These are phyloP conservation scores for Rhombomys opimus DNA, from an alignment of 2,113 vertebrate genomes.

Conservation along the genomic window DNA sequence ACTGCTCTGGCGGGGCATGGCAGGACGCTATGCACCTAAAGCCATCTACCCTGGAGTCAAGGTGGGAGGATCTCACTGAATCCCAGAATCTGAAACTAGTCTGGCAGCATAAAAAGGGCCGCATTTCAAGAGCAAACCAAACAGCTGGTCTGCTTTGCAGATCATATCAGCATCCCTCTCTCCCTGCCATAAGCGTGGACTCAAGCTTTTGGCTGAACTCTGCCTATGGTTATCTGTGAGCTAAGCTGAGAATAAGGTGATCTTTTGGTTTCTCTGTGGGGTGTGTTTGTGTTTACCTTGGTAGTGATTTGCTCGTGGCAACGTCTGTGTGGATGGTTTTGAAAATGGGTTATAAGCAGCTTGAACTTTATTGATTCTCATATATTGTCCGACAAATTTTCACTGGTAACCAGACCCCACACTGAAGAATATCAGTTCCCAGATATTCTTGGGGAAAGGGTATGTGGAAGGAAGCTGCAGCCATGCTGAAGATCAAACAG, in stretches of 20 bases:
- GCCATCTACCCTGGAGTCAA: neutral
- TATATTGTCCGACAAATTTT: neutral
- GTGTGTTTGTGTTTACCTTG: neutral
- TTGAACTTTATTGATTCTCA: constrained; percentile 17
- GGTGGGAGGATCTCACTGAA: neutral
- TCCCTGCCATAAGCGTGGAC: neutral
- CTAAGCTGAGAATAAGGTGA: constrained; percentile 58
- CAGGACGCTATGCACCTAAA: neutral
- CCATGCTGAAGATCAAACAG: neutral
- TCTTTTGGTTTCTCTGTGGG: neutral
- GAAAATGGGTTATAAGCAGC: constrained; percentile 24
- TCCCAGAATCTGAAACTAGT: neutral
- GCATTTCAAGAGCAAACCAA: neutral
- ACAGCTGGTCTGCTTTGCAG: neutral
- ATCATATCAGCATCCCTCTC: too few relatives aligned
- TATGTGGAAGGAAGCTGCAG: neutral
- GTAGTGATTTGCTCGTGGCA: neutral
- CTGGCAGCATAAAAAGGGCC: neutral
- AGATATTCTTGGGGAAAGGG: neutral
- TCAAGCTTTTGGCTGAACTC: constrained; percentile 30
- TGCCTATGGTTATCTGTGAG: constrained; percentile 1
- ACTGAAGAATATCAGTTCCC: neutral
- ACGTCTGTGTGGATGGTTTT: neutral
- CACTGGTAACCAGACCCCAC: too few relatives aligned
- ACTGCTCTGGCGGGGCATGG: neutral